Evolutionary conservation across 2,888 invertebrate species (phyloP).

Genomic region (Mycogona germanica): DNA sequence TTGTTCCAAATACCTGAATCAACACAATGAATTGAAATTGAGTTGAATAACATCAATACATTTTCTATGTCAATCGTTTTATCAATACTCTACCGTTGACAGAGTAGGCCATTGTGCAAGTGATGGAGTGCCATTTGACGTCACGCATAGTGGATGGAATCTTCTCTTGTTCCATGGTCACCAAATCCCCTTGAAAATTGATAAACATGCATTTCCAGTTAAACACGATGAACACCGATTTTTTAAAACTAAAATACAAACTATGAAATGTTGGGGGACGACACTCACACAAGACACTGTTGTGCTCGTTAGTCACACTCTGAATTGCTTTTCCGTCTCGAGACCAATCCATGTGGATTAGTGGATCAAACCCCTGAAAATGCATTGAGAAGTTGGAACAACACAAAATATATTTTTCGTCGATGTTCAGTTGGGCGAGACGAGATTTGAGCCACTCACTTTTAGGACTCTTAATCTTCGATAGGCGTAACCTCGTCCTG

Average conservation of each 20-base stretch:
- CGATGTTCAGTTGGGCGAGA: too few relatives aligned
- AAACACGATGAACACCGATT: background rate
- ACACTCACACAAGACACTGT: constrained; percentile 69
- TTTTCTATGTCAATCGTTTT: too few relatives aligned
- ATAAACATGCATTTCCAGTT: background rate
- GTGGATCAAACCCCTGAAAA: constrained; percentile 41
- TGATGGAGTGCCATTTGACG: constrained; percentile 77
- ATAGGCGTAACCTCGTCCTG: constrained; percentile 78
- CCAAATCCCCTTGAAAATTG: constrained; percentile 76
- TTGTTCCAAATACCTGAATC: constrained; percentile 73
- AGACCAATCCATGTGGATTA: constrained; percentile 84
- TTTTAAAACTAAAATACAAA: background rate
- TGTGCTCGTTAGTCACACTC: constrained; percentile 80
- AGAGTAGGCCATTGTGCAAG: constrained; percentile 73
- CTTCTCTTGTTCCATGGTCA: constrained; percentile 70
- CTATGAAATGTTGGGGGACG: background rate
- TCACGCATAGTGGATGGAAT: constrained; percentile 83
- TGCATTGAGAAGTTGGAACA: background rate
- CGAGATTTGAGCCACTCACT: constrained; percentile 26
- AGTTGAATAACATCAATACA: background rate
- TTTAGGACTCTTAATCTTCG: constrained; percentile 33
- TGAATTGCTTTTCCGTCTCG: constrained; percentile 75
- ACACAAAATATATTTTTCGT: background rate
- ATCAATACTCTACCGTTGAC: constrained; percentile 53
- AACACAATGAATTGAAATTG: background rate